Conservation (phyloP, 2,797 vertebrate genomes). For the Microctenopoma stevenorrisi region DNA sequence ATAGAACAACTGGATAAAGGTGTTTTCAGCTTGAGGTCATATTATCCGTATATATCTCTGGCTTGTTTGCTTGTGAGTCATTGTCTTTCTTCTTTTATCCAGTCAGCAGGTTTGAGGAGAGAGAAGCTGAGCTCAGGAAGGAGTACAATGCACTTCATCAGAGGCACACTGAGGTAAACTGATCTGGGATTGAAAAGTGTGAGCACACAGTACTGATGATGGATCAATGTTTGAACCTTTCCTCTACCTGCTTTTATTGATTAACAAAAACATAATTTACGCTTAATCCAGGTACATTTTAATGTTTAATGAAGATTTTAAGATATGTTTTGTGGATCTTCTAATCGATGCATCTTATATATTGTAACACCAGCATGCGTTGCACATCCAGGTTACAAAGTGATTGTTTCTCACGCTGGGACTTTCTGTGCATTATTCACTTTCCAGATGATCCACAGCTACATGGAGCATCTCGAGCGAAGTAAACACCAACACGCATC, state of each 20-base stretch:
- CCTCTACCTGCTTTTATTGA: too few relatives aligned
- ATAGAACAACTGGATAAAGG: background rate
- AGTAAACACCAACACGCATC: slow-evolving; percentile 92
- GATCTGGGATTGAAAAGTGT: slow-evolving; percentile 6
- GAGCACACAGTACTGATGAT: background rate
- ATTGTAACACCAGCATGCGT: too few relatives aligned
- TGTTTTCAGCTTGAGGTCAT: background rate
- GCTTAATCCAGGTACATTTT: too few relatives aligned
- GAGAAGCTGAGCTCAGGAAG: slow-evolving; percentile 96
- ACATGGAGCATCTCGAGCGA: slow-evolving; percentile 99
- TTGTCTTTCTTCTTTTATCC: slow-evolving; percentile 56
- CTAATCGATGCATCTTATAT: too few relatives aligned
- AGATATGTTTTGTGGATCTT: too few relatives aligned
- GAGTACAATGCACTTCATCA: slow-evolving; percentile 95
- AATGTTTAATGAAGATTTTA: too few relatives aligned
- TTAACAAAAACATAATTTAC: too few relatives aligned
- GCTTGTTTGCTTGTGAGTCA: background rate
- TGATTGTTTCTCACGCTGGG: background rate
- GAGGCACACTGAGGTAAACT: slow-evolving; percentile 94
- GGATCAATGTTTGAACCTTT: too few relatives aligned
- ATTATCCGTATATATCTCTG: background rate
- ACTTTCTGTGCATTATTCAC: background rate
- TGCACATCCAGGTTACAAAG: background rate
- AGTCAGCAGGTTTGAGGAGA: slow-evolving; percentile 96
- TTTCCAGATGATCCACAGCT: slow-evolving; percentile 98